These are phyloP conservation scores for Lasioglossum leucozonium DNA, from an alignment of 2,888 invertebrate genomes.

Conservation along the genomic window DNA sequence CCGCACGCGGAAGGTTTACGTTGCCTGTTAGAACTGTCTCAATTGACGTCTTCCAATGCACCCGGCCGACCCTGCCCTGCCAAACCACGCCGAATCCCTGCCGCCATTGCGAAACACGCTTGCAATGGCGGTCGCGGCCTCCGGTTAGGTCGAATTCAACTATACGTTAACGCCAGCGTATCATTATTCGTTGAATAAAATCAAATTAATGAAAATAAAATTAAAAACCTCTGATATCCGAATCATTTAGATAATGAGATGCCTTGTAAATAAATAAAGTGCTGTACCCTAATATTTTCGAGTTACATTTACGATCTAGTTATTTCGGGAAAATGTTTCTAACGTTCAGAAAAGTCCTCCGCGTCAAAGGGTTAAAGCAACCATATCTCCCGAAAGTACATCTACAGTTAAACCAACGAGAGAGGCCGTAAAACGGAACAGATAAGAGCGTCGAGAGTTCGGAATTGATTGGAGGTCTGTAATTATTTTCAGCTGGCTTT, in stretches of 20 bases:
- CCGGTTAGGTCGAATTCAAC: not conserved
- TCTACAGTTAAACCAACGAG: not conserved
- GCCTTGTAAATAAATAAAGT: no score
- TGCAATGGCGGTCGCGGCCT: not conserved
- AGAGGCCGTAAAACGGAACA: not conserved
- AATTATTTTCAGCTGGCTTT: conserved; percentile 1
- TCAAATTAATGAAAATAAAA: no score
- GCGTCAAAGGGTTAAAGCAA: not conserved
- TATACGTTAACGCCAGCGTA: not conserved
- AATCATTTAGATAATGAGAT: not conserved
- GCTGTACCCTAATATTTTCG: not conserved
- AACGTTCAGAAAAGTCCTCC: not conserved
- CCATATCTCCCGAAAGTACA: not conserved
- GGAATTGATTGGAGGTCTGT: conserved; percentile 9
- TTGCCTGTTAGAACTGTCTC: conserved; percentile 66
- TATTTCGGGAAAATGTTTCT: not conserved
- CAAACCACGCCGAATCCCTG: not conserved
- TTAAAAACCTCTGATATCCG: no score
- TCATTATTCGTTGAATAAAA: not conserved
- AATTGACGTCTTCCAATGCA: conserved; percentile 68
- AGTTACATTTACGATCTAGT: not conserved
- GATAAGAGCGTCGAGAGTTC: conserved; percentile 7
- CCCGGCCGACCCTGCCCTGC: conserved; percentile 7
- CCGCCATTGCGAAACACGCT: not conserved
- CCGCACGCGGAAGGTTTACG: conserved; percentile 68